Conservation (phyloP, 1,140 invertebrate species). For the Adelges cooleyi region DNA sequence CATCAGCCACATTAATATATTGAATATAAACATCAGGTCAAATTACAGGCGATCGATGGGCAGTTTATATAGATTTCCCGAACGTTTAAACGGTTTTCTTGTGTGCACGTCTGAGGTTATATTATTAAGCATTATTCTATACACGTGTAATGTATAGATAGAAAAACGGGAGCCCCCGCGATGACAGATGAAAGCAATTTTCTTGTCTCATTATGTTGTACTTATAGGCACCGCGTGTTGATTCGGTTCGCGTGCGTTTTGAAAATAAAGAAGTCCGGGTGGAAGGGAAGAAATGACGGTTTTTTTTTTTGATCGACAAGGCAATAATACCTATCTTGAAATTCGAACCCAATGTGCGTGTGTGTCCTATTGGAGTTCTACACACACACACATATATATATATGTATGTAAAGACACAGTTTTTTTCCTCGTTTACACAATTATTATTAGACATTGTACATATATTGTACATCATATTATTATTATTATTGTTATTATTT, state of each 20-base stretch:
- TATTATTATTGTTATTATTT: constrained; percentile 10
- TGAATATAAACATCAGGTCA: no score
- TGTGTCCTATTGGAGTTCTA: constrained; percentile 1
- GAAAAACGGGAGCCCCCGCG: background rate
- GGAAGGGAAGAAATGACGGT: background rate
- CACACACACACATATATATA: no score
- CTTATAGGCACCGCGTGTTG: background rate
- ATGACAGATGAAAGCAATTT: constrained; percentile 28
- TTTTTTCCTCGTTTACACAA: background rate
- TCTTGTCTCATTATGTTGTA: constrained; percentile 1
- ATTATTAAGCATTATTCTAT: no score
- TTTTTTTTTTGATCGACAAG: constrained; percentile 19
- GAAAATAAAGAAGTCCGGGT: constrained; percentile 10
- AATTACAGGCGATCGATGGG: no score
- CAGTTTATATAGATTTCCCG: no score
- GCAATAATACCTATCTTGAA: constrained; percentile 22
- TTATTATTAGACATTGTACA: no score
- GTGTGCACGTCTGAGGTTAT: no score
- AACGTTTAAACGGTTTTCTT: no score
- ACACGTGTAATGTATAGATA: no score
- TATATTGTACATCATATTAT: background rate
- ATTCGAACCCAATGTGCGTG: constrained; percentile 12
- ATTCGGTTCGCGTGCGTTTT: constrained; percentile 11
- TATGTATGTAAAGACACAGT: background rate
- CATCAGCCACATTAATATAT: no score